phyloP scores from a whole-genome alignment of 2,797 vertebrate genomes.

The Mormyrops attenuatus region DNA sequence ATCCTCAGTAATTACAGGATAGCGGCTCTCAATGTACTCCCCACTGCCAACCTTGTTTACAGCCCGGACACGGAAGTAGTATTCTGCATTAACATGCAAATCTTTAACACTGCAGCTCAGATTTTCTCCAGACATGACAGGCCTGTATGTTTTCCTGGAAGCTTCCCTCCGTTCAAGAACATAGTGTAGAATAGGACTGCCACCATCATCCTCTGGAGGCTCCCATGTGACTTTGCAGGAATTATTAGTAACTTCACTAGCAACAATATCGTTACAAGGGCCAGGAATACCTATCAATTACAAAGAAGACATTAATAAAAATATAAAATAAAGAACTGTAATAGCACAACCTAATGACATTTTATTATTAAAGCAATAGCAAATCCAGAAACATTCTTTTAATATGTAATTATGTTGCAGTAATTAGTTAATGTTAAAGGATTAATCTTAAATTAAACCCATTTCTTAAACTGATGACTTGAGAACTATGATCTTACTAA shows the following conservation, averaged over 20 bases:
- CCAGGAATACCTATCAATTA: constrained; percentile 78
- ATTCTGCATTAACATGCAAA: constrained; percentile 88
- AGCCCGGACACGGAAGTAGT: constrained; percentile 93
- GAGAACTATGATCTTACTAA: no score
- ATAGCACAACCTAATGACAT: neutral
- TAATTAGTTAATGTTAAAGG: neutral
- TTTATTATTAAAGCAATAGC: neutral
- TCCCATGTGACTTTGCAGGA: constrained; percentile 95
- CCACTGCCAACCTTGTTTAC: constrained; percentile 97
- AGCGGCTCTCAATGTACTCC: constrained; percentile 87
- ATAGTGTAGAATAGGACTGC: constrained; percentile 85
- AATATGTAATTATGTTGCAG: neutral
- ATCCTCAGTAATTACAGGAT: constrained; percentile 90
- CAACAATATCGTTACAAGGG: constrained; percentile 84
- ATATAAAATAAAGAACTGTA: neutral
- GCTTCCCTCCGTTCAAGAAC: constrained; percentile 90
- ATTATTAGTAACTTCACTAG: constrained; percentile 87
- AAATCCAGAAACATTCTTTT: neutral
- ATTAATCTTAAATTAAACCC: neutral
- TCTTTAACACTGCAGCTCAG: constrained; percentile 90
- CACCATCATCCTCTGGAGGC: constrained; percentile 89
- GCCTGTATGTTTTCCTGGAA: constrained; percentile 86
- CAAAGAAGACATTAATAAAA: neutral
- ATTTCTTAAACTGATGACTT: no score
- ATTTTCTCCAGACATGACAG: constrained; percentile 96